A percentile compares a stretch with the other conserved stretches of the same genome.
phyloP scores from a whole-genome alignment of 2,113 vertebrate species.

The Tachysurus vachellii region DNA sequence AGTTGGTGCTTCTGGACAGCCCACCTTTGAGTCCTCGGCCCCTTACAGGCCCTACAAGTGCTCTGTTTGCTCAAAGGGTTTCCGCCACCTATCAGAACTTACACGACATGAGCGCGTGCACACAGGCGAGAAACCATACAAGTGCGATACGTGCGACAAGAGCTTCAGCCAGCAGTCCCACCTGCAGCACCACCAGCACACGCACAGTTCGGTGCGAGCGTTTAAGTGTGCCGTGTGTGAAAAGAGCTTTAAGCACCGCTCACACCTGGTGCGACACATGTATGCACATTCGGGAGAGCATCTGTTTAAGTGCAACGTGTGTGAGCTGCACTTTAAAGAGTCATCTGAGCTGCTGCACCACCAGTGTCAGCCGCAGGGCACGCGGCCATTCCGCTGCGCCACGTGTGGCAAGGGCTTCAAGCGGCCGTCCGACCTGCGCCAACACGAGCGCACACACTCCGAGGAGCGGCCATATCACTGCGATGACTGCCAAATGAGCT shows the following conservation, averaged over 20 bases:
- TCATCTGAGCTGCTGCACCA: constrained; percentile 94
- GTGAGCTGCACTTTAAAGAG: constrained; percentile 96
- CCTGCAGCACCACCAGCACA: constrained; percentile 95
- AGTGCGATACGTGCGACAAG: constrained; percentile 94
- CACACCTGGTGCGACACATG: constrained; percentile 97
- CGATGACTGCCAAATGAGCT: constrained; percentile 98
- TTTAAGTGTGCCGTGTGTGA: constrained; percentile 96
- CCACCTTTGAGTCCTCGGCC: constrained; percentile 66
- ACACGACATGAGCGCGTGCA: constrained; percentile 93
- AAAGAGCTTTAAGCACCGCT: constrained; percentile 98
- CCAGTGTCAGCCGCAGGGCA: constrained; percentile 90
- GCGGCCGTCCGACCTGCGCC: constrained; percentile 90
- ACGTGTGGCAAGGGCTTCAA: constrained; percentile 95
- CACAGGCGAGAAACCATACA: constrained; percentile 96
- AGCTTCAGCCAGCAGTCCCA: constrained; percentile 98
- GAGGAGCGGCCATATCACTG: constrained; percentile 98
- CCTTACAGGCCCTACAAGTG: constrained; percentile 91
- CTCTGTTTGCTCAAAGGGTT: constrained; percentile 93
- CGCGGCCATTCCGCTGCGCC: constrained; percentile 90
- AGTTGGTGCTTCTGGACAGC: constrained; percentile 62
- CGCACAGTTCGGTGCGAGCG: constrained; percentile 92
- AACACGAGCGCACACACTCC: constrained; percentile 93
- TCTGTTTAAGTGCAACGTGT: constrained; percentile 94
- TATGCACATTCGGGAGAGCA: constrained; percentile 93
- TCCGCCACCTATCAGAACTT: constrained; percentile 94